Base-by-base conservation (phyloP, 2,888 invertebrate genomes). In the Eurytoma californica region DNA sequence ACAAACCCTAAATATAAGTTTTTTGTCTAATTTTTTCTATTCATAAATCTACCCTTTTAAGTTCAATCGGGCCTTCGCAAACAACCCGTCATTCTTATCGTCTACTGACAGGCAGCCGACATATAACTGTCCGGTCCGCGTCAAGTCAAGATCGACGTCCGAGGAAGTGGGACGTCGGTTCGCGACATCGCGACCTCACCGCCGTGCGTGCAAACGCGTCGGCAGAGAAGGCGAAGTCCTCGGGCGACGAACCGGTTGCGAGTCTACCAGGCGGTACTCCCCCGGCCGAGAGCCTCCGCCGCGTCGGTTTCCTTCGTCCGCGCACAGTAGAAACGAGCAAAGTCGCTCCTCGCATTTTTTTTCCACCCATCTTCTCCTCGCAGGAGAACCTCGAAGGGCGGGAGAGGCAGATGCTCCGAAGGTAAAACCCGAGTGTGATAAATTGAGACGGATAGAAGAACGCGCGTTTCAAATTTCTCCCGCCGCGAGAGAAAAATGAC, bases 51-150 rank as follows among this genome's bases (percentile, higher is more conserved):
- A 7, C 39, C 39, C 39, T 39, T 7, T 39, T 9, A 39, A 39
- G 39, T 39, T 39, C 9, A 39, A 9, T 9, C 39, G 9, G 9
- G 9, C 39, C 39, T 24, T 3, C n/a, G 24, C 28, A 28, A 30
- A 30, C 61, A 30, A 30, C 28, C 16, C n/a, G n/a, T 39, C 61
- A 61, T 53, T 20, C 68, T 39, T 9, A 55, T 55, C n/a, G 30
- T 55, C 55, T 68, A 39, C 30, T 39, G 60, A 28, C 16, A 60
- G 14, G 24, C 61, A 16, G 28, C 30, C 30, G 30, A 39, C 67
- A 53, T 20, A 67, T 20, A 67, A 39, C 67, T 60, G 61, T 72
- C 72, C 72, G 51, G 51, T 51, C n/a, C 51, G 61, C 51, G 61
- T 72, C 57, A 61, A 30, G 49, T 9, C 28, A 53, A 4, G 60